Percentiles rank a stretch among this genome's conserved stretches.
These are phyloP conservation scores for Malthinus flaveolus DNA, from an alignment of 2,888 invertebrate genomes.

Conservation along the genomic window DNA sequence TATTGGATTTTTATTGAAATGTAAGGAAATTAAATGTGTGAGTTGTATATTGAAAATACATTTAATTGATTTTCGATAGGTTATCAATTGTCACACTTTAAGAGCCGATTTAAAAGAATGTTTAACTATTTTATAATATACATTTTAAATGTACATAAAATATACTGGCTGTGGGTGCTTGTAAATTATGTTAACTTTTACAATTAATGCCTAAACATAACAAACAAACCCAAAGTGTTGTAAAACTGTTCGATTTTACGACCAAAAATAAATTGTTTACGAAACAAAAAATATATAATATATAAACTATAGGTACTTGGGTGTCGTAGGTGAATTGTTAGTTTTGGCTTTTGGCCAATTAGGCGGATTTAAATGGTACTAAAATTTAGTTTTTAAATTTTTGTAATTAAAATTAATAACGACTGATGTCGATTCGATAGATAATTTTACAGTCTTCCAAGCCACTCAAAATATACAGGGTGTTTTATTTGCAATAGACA, in stretches of 20 bases:
- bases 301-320: too few relatives aligned
- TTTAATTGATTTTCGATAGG: constrained; percentile 4
- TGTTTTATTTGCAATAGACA: too few relatives aligned
- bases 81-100: constrained; percentile 1
- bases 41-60: not conserved
- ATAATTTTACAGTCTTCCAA: too few relatives aligned
- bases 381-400: too few relatives aligned
- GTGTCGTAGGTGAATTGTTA: too few relatives aligned
- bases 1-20: constrained; percentile 6
- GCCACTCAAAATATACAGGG: too few relatives aligned
- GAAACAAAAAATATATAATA: not conserved
- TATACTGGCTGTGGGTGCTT: not conserved
- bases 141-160: not conserved
- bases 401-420: too few relatives aligned
- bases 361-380: too few relatives aligned
- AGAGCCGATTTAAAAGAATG: not conserved
- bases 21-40: constrained; percentile 1
- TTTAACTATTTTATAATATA: constrained; percentile 3
- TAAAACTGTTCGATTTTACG: constrained; percentile 1
- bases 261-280: not conserved
- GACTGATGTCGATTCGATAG: too few relatives aligned
- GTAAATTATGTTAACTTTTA: not conserved
- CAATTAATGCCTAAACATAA: constrained; percentile 8
- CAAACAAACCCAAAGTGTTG: constrained; percentile 2
- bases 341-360: too few relatives aligned